A percentile compares a stretch with the other conserved stretches of the same genome.
phyloP scores from a whole-genome alignment of 2,888 invertebrate species.

The Heliconius erato region DNA sequence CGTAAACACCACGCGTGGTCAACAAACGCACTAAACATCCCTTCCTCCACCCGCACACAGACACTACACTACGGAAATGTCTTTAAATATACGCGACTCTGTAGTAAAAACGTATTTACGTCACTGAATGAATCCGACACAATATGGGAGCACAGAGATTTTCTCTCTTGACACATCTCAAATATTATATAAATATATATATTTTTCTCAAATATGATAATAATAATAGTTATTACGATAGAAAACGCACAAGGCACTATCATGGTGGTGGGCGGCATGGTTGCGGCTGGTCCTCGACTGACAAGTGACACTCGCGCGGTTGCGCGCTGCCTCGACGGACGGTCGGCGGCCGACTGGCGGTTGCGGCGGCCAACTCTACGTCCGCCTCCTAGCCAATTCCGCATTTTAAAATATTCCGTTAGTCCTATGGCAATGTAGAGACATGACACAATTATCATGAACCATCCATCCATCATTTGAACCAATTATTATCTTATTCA shows the following conservation, averaged over 20 bases:
- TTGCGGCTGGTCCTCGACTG: conserved; percentile 59
- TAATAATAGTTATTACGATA: conserved; percentile 58
- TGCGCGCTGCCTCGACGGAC: conserved; percentile 79
- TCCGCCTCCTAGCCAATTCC: conserved; percentile 81
- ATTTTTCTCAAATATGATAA: conserved; percentile 18
- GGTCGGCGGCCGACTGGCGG: conserved; percentile 82
- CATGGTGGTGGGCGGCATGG: conserved; percentile 84
- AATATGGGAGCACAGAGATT: conserved; percentile 55
- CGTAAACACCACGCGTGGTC: conserved; percentile 77
- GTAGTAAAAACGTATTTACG: conserved; percentile 52
- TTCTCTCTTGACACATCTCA: conserved; percentile 38
- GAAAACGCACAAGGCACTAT: conserved; percentile 83
- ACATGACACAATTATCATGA: conserved; percentile 61
- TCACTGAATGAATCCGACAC: conserved; percentile 55
- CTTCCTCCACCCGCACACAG: conserved; percentile 56
- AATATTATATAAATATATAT: not conserved
- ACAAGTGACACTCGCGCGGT: conserved; percentile 61
- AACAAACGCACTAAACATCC: conserved; percentile 71
- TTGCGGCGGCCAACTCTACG: conserved; percentile 66
- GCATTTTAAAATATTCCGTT: conserved; percentile 83
- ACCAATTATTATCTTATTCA: conserved; percentile 52
- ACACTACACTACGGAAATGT: conserved; percentile 36
- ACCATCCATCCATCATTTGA: conserved; percentile 56
- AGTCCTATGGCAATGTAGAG: conserved; percentile 66
- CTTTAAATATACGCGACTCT: conserved; percentile 53